A percentile compares a stretch with the other conserved stretches of the same genome.
Evolutionary conservation across 2,888 invertebrate species (phyloP).

Genomic region (Caradrina kadenii): DNA sequence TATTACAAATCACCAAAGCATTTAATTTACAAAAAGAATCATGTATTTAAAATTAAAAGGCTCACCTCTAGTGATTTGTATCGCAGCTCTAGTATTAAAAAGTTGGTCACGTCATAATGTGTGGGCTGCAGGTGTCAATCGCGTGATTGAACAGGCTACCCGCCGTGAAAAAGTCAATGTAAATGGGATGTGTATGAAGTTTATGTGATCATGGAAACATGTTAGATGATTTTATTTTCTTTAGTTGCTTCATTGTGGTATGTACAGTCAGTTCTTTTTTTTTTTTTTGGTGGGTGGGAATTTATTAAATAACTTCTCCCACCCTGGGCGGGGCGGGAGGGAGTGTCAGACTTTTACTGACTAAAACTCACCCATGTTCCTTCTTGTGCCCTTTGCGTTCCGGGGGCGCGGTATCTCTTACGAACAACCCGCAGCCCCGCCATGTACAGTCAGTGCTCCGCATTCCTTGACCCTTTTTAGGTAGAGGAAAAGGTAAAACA

Average conservation of each 20-base stretch:
- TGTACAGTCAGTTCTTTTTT: too few species aligned
- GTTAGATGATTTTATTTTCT: slow-evolving; percentile 2
- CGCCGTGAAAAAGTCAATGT: slow-evolving; percentile 44
- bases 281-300: too few species aligned
- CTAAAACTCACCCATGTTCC: too few species aligned
- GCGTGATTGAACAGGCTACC: slow-evolving; percentile 64
- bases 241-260: slow-evolving; percentile 1
- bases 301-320: too few species aligned
- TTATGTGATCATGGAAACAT: slow-evolving; percentile 9
- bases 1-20: slow-evolving; percentile 45
- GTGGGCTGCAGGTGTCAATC: slow-evolving; percentile 51
- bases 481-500: too few species aligned
- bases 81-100: slow-evolving; percentile 60
- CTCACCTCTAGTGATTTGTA: slow-evolving; percentile 60
- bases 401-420: too few species aligned
- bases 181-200: slow-evolving; percentile 6
- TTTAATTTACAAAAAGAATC: slow-evolving; percentile 41
- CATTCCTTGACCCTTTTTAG: too few species aligned
- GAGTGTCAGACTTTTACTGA: too few species aligned
- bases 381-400: too few species aligned
- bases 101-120: slow-evolving; percentile 43
- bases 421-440: too few species aligned
- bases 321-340: too few species aligned
- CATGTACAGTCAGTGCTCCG: too few species aligned
- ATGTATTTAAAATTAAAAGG: slow-evolving; percentile 34